These are phyloP conservation scores for Rhagonycha fulva DNA, from an alignment of 2,888 invertebrate species.

Conservation along the genomic window DNA sequence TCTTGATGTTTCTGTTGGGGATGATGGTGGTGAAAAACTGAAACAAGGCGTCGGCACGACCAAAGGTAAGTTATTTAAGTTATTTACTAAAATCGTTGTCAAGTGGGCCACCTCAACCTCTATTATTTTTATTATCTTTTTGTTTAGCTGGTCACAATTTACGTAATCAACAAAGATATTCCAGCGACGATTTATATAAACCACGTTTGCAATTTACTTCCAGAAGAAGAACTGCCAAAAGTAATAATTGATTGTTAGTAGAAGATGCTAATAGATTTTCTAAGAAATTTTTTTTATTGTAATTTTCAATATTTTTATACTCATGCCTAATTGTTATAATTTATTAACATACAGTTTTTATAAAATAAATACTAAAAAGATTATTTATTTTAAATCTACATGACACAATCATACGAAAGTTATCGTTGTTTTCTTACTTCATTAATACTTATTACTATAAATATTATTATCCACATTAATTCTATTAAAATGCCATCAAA, in stretches of 20 bases:
- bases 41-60: background rate
- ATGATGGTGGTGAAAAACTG: slow-evolving; percentile 46
- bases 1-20: slow-evolving; percentile 48
- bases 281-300: background rate
- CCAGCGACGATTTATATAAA: slow-evolving; percentile 73
- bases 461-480: slow-evolving; percentile 60
- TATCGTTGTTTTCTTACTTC: slow-evolving; percentile 46
- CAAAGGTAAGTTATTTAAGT: background rate
- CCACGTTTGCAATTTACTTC: slow-evolving; percentile 63
- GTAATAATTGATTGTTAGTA: background rate
- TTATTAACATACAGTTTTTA: slow-evolving; percentile 11
- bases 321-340: slow-evolving; percentile 11
- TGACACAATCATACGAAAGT: slow-evolving; percentile 3
- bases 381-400: slow-evolving; percentile 3
- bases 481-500: slow-evolving; percentile 74
- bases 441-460: slow-evolving; percentile 43
- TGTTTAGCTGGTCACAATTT: slow-evolving; percentile 29
- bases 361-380: slow-evolving; percentile 1
- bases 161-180: slow-evolving; percentile 62
- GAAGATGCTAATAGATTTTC: background rate
- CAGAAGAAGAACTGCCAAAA: slow-evolving; percentile 17
- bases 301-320: slow-evolving; percentile 19
- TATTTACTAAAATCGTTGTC: background rate
- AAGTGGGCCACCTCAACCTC: background rate
- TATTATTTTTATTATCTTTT: background rate